A percentile compares a stretch with the other conserved stretches of the same genome.
Evolutionary conservation across 1,140 invertebrate species (phyloP).

Genomic region (Eumeta japonica): DNA sequence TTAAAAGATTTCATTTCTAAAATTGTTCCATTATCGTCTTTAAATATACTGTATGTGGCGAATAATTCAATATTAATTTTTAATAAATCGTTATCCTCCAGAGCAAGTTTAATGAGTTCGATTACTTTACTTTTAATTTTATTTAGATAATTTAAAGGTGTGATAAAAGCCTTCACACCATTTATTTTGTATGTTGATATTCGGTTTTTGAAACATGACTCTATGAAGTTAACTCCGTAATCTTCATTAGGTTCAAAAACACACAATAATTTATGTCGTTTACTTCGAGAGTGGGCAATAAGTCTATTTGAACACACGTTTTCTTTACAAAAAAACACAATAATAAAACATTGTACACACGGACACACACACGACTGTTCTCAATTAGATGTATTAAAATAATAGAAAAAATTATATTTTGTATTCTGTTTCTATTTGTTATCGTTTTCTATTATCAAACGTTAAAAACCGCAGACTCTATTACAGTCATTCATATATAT

Average conservation of each 20-base stretch:
- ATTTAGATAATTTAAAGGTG: not conserved
- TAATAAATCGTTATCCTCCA: not conserved
- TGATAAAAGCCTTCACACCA: not conserved
- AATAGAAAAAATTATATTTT: too few species aligned
- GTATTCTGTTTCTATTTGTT: too few species aligned
- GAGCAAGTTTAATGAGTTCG: not conserved
- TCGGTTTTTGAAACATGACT: too few species aligned
- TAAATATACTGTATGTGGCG: not conserved
- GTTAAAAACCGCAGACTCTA: too few species aligned
- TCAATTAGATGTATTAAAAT: too few species aligned
- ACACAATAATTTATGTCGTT: slow-evolving; percentile 1
- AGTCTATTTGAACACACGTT: not conserved
- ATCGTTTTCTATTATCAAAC: too few species aligned
- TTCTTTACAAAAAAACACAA: not conserved
- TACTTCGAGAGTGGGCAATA: not conserved
- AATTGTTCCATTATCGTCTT: not conserved
- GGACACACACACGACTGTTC: too few species aligned
- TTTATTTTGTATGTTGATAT: too few species aligned
- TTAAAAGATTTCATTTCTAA: slow-evolving; percentile 1
- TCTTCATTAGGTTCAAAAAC: too few species aligned
- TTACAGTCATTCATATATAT: too few species aligned
- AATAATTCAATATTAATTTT: slow-evolving; percentile 1
- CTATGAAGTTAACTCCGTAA: too few species aligned
- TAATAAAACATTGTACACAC: not conserved
- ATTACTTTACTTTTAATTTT: not conserved